phyloP scores from a whole-genome alignment of 2,888 invertebrate genomes.

The Habroteleia sp. region DNA sequence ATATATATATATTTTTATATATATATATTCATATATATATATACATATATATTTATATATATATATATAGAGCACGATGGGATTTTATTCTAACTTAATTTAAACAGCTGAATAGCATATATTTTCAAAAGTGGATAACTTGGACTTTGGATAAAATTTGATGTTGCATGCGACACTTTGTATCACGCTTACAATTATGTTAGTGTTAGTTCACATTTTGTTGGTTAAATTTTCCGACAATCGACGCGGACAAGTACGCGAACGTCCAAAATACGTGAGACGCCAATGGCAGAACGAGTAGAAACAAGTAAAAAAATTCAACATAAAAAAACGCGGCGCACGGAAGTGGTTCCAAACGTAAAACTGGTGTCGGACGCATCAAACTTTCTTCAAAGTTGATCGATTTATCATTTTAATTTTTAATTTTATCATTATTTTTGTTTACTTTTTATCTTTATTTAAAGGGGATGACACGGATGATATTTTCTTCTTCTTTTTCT shows the following conservation, averaged over 20 bases:
- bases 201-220: constrained; percentile 9
- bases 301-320: constrained; percentile 25
- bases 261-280: constrained; percentile 15
- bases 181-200: constrained; percentile 41
- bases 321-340: constrained; percentile 12
- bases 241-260: constrained; percentile 26
- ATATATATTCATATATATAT: too few relatives aligned
- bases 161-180: constrained; percentile 67
- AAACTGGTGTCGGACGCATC: constrained; percentile 64
- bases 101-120: constrained; percentile 64
- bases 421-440: constrained; percentile 56
- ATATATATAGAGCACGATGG: constrained; percentile 61
- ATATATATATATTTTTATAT: too few relatives aligned
- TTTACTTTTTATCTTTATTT: constrained; percentile 47
- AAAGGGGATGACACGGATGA: constrained; percentile 62
- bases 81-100: constrained; percentile 65
- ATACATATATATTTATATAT: constrained; percentile 48
- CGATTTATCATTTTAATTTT: constrained; percentile 53
- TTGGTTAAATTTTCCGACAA: constrained; percentile 9
- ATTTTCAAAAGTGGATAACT: constrained; percentile 64
- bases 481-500: constrained; percentile 60
- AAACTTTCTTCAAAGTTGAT: constrained; percentile 69
- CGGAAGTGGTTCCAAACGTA: background rate
- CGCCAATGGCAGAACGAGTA: constrained; percentile 29
- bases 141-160: constrained; percentile 75